Conservation (phyloP, 2,888 invertebrate genomes). For the Idaea aversata region DNA sequence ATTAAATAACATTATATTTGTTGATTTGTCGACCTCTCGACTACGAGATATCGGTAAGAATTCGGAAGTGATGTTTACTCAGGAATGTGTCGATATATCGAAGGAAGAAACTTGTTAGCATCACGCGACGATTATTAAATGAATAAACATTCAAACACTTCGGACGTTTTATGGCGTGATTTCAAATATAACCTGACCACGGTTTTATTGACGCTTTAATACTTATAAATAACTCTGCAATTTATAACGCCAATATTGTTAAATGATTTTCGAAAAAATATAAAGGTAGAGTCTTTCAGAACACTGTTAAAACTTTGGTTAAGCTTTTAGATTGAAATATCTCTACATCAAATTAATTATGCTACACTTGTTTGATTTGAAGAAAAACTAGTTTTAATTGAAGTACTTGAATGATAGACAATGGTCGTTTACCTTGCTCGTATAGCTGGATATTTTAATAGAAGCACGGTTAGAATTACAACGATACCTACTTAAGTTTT, state of each 20-base stretch:
- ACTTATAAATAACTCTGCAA: neutral
- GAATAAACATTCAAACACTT: slow-evolving; percentile 11
- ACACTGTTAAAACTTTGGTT: neutral
- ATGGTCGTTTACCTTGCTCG: neutral
- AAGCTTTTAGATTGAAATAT: too few species aligned
- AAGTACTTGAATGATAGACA: neutral
- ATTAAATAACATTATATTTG: neutral
- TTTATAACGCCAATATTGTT: neutral
- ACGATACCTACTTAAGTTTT: neutral
- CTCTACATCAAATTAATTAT: too few species aligned
- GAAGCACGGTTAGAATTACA: slow-evolving; percentile 2
- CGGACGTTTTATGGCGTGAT: neutral
- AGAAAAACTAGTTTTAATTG: neutral
- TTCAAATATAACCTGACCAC: neutral
- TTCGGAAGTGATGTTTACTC: slow-evolving; percentile 30
- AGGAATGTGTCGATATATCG: slow-evolving; percentile 24
- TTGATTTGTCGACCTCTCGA: slow-evolving; percentile 18
- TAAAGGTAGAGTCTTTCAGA: neutral
- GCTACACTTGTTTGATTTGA: neutral
- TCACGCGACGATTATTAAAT: slow-evolving; percentile 24
- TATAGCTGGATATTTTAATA: slow-evolving; percentile 8
- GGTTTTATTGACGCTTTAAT: neutral
- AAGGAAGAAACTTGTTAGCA: slow-evolving; percentile 35
- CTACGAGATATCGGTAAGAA: slow-evolving; percentile 15
- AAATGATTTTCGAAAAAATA: neutral